phyloP scores from a whole-genome alignment of 2,797 vertebrate species.

The Dendrocincla tyrannina region DNA sequence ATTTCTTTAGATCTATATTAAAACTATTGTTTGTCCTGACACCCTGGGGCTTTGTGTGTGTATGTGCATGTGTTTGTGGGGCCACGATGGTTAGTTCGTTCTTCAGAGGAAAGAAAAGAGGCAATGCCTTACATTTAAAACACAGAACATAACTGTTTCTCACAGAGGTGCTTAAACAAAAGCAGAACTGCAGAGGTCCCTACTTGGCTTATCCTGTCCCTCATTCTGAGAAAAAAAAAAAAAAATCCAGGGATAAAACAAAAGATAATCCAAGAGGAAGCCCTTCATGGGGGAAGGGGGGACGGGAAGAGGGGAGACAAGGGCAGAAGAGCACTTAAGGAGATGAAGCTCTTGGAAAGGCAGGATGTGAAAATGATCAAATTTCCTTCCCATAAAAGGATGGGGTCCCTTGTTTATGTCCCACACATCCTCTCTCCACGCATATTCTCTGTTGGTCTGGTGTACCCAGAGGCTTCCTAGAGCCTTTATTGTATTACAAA shows the following conservation, averaged over 20 bases:
- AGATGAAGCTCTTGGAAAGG: conserved; percentile 57
- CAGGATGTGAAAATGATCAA: conserved; percentile 74
- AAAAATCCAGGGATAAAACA: conserved; percentile 32
- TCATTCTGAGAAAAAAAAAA: conserved; percentile 51
- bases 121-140: conserved; percentile 46
- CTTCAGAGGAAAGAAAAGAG: conserved; percentile 56
- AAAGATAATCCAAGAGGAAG: conserved; percentile 50
- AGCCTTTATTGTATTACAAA: conserved; percentile 80
- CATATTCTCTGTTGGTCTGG: conserved; percentile 33
- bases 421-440: conserved; percentile 68
- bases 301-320: conserved; percentile 1
- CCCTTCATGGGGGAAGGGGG: not conserved
- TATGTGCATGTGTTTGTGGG: not conserved
- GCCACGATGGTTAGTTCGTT: conserved; percentile 10
- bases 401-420: conserved; percentile 69
- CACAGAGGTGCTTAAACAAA: conserved; percentile 12
- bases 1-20: not conserved
- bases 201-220: not conserved
- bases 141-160: not conserved
- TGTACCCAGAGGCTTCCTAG: conserved; percentile 77
- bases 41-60: not conserved
- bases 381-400: conserved; percentile 76
- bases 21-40: conserved; percentile 16
- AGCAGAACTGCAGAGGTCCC: conserved; percentile 32
- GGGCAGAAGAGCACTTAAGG: conserved; percentile 40